Evolutionary conservation across 2,888 invertebrate genomes (phyloP), one percentile per base, ranked within the genome.

Genomic region (Cephus rjabovi): DNA sequence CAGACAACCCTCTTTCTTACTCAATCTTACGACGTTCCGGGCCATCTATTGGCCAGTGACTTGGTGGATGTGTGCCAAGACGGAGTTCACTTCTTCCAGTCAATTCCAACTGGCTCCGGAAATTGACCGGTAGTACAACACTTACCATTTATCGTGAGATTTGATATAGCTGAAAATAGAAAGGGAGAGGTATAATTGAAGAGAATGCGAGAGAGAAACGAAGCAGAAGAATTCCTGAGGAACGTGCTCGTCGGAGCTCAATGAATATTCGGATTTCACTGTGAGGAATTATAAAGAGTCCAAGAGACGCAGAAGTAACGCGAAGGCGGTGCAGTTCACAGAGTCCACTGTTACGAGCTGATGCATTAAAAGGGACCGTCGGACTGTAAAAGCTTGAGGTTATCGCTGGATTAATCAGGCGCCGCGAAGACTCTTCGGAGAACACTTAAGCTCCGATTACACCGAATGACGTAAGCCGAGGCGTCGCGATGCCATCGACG

Each of bases 21-120:
- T 56, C 56, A 79, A 80, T 82, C 80, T 75, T 78, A 81, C 75
- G 77, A 82, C 82, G 82, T 84, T 84, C 77, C 83, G 84, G 77
- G 79, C 83, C 84, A 83, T 86, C 86, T 86, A 83, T 84, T 84
- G 83, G 82, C 76, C 77, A 76, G 82, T 81, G 75, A 75, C 81
- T 82, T 78, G 80, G 83, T 86, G 86, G 87, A 87, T 82, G 77
- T 80, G 80, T 85, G 86, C 87, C 88, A 89, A 87, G 84, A 86
- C 84, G 79, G 80, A 82, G 85, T 85, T 84, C 79, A 79, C 80
- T 82, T 86, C 85, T 84, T 83, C 85, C 80, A 75, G 77, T 81
- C 79, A 79, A 80, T 80, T 76, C 79, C 73, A 81, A 80, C 76
- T 81, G 81, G 81, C 79, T 78, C 79, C 82, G 83, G 85, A 86